phyloP scores from a whole-genome alignment of 2,797 vertebrate genomes.

The Bovichtus diacanthus region DNA sequence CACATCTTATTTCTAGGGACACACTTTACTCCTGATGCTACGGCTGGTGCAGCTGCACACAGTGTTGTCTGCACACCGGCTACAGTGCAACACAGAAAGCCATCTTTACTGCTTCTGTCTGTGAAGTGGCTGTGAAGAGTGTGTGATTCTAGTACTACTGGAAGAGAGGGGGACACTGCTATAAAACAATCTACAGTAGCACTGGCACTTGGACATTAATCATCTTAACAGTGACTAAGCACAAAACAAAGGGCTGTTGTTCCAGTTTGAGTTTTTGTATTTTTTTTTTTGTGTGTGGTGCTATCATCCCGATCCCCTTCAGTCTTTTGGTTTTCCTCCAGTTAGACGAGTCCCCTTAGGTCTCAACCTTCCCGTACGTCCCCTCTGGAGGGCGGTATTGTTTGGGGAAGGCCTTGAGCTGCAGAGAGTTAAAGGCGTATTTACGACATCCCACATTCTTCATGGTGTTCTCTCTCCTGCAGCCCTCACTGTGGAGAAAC shows the following conservation, averaged over 20 bases:
- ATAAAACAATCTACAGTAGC: constrained; percentile 69
- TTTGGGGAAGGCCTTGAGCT: constrained; percentile 99
- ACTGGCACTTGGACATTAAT: constrained; percentile 76
- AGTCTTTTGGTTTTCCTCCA: constrained; percentile 45
- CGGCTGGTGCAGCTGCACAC: constrained; percentile 36
- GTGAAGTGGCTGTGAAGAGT: constrained; percentile 41
- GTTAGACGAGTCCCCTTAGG: constrained; percentile 75
- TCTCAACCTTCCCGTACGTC: constrained; percentile 98
- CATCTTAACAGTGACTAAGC: constrained; percentile 72
- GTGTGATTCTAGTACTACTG: constrained; percentile 54
- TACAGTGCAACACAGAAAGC: constrained; percentile 44
- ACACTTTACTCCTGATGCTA: constrained; percentile 41
- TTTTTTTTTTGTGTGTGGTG: constrained; percentile 57
- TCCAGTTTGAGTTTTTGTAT: constrained; percentile 50
- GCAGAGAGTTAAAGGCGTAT: constrained; percentile 98
- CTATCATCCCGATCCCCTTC: constrained; percentile 37
- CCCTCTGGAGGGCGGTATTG: constrained; percentile 99
- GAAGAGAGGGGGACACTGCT: constrained; percentile 45
- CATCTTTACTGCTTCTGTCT: constrained; percentile 12
- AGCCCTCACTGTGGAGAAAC: constrained; percentile 93
- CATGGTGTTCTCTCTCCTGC: constrained; percentile 99
- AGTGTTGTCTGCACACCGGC: constrained; percentile 40
- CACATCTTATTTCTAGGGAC: constrained; percentile 27
- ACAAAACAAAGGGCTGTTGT: constrained; percentile 69
- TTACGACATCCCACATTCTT: constrained; percentile 99